phyloP scores from a whole-genome alignment of 2,888 invertebrate genomes.

The Tetranychus truncatus region DNA sequence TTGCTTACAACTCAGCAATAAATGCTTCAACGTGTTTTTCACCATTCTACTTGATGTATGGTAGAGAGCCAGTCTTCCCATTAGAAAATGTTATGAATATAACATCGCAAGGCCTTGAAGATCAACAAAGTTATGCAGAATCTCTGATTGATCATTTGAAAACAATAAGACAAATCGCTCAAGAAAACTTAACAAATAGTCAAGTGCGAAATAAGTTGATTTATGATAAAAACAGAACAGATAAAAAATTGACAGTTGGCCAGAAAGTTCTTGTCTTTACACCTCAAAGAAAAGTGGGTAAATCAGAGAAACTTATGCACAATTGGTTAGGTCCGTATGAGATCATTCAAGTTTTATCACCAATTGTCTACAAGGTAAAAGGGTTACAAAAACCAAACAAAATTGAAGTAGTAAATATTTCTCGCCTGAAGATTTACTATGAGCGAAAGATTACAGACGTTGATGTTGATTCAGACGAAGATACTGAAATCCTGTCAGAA shows the following conservation, averaged over 20 bases:
- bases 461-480: no score
- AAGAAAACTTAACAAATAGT: neutral
- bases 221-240: neutral
- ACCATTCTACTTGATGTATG: conserved; percentile 25
- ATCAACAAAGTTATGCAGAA: neutral
- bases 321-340: neutral
- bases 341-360: no score
- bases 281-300: neutral
- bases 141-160: neutral
- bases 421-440: no score
- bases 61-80: conserved; percentile 24
- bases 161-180: neutral
- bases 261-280: conserved; percentile 9
- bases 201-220: neutral
- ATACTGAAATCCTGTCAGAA: no score
- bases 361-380: no score
- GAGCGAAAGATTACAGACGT: no score
- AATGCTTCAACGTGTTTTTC: conserved; percentile 23
- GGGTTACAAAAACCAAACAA: no score
- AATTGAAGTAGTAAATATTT: no score
- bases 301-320: conserved; percentile 8
- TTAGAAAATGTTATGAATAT: conserved; percentile 16
- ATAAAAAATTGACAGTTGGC: neutral
- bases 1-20: conserved; percentile 25
- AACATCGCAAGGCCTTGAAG: neutral